phyloP scores from a whole-genome alignment of 1,140 invertebrate species.

The Plutomurus gul region DNA sequence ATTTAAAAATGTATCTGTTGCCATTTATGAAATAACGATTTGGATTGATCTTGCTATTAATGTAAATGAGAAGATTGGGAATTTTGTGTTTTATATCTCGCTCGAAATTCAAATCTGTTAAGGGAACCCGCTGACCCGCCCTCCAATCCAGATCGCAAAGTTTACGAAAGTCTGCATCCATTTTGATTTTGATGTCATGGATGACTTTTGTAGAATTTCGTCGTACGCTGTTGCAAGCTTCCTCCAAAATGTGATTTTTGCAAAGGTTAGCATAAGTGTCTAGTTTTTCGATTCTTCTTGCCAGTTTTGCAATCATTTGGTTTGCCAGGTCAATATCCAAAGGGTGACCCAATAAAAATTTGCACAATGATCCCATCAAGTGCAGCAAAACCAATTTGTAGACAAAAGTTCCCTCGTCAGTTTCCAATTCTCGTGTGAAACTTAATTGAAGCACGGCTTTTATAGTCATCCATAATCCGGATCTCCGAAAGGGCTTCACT shows the following conservation, averaged over 20 bases:
- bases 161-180: background rate
- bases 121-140: background rate
- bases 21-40: too few relatives aligned
- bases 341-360: background rate
- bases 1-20: background rate
- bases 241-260: background rate
- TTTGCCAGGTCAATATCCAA: background rate
- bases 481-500: background rate
- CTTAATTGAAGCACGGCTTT: background rate
- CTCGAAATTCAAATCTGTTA: background rate
- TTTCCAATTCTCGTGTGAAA: background rate
- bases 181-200: background rate
- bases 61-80: background rate
- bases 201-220: background rate
- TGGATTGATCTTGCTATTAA: background rate
- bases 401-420: background rate
- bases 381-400: background rate
- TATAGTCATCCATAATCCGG: background rate
- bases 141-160: background rate
- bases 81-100: background rate
- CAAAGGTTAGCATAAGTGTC: background rate
- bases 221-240: background rate
- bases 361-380: background rate
- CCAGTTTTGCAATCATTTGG: conserved; percentile 7
- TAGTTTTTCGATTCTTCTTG: background rate